Evolutionary conservation across 2,888 invertebrate genomes (phyloP), one percentile per base, ranked within the genome.

Genomic region (Megastigmus dorsalis): DNA sequence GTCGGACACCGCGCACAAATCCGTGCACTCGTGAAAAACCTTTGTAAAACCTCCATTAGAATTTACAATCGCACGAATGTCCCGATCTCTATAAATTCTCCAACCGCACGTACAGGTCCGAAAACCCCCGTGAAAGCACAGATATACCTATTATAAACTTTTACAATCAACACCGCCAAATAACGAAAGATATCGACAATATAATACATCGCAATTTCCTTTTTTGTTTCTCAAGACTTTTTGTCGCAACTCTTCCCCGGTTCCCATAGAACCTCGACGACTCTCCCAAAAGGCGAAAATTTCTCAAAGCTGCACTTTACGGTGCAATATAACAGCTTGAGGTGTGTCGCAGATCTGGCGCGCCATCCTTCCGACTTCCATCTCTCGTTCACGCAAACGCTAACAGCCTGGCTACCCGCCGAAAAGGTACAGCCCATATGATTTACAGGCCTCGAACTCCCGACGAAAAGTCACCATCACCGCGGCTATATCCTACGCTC

Each of bases 281-380:
- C 6, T 18, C 13, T 50, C n/a, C 28, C 1, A 1, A 15, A 30
- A 6, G 52, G 10, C n/a, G n/a, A 54, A 30, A 54, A 15, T 4
- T 15, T 15, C 18, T 30, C 18, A 33, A 52, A 54, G 15, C 2
- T 33, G 26, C 26, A 23, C 7, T 59, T 59, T 41, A 41, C 41
- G n/a, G 57, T 20, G 45, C 62, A 45, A 48, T 33, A 62, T 48
- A 62, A 62, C 20, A 15, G 30, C 18, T 41, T 43, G 10, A 10
- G 41, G 20, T 3, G 26, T 20, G 6, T 15, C 15, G 30, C 30
- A n/a, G 9, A 0, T n/a, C 7, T n/a, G 23, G 36, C 10, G 5
- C n/a, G 15, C 10, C 45, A n/a, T 45, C 20, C 55, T 66, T 55
- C 45, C 66, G 43, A 66, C 55, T 67, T 23, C 67, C 57, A 45